These are phyloP conservation scores for Acestrorhynchus altus DNA, from an alignment of 2,797 vertebrate species.

Conservation along the genomic window DNA sequence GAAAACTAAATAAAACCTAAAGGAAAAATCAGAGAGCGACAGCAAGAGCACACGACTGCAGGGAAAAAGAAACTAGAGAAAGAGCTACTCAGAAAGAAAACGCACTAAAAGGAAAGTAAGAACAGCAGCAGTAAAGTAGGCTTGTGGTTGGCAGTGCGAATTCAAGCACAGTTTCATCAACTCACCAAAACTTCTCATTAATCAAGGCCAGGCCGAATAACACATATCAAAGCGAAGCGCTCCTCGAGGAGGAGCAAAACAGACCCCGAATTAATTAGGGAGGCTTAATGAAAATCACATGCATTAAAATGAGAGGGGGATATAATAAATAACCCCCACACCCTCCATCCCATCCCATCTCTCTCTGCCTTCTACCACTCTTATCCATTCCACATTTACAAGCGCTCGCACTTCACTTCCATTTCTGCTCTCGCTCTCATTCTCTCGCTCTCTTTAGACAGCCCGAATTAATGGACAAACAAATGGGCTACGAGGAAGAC, in stretches of 20 bases:
- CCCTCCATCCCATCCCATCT: neutral
- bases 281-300: conserved; percentile 70
- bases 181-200: conserved; percentile 61
- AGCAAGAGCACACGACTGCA: neutral
- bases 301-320: conserved; percentile 58
- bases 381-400: conserved; percentile 8
- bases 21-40: neutral
- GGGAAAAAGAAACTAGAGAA: neutral
- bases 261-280: conserved; percentile 67
- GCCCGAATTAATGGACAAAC: conserved; percentile 51
- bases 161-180: conserved; percentile 58
- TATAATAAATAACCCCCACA: conserved; percentile 4
- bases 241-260: conserved; percentile 57
- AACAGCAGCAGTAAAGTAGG: neutral
- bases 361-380: neutral
- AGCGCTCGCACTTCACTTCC: conserved; percentile 1
- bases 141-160: conserved; percentile 33
- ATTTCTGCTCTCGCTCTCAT: neutral
- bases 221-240: conserved; percentile 52
- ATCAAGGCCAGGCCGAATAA: conserved; percentile 61
- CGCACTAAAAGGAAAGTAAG: conserved; percentile 8
- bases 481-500: conserved; percentile 47
- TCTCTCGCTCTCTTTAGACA: conserved; percentile 30
- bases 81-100: neutral
- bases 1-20: too few species aligned